A percentile compares a stretch with the other conserved stretches of the same genome.
These are phyloP conservation scores for Lucilia cuprina DNA, from an alignment of 1,140 invertebrate genomes.

Conservation along the genomic window DNA sequence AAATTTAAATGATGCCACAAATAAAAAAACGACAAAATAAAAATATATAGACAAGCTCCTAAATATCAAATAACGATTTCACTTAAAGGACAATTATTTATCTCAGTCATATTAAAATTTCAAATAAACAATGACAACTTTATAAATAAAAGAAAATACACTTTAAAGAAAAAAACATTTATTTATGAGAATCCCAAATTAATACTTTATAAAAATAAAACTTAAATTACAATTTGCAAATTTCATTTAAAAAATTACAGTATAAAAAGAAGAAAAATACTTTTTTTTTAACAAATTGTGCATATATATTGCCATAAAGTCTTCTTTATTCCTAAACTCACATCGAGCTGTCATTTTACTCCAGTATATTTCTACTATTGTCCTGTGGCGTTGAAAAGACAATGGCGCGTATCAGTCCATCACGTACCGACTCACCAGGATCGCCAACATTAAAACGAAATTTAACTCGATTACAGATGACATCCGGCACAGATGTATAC, in stretches of 20 bases:
- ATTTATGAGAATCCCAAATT: background rate
- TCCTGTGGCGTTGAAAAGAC: conserved; percentile 68
- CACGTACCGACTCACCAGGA: conserved; percentile 71
- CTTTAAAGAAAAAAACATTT: background rate
- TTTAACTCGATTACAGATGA: conserved; percentile 71
- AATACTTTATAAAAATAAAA: conserved; percentile 11
- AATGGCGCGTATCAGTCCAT: conserved; percentile 78
- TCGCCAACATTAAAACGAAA: conserved; percentile 78
- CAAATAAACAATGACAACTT: too few relatives aligned
- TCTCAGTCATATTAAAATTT: too few relatives aligned
- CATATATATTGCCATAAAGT: conserved; percentile 23
- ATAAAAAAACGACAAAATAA: too few relatives aligned
- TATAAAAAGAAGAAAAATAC: background rate
- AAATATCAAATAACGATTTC: too few relatives aligned
- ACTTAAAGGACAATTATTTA: too few relatives aligned
- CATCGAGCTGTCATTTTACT: conserved; percentile 38
- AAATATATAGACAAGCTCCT: too few relatives aligned
- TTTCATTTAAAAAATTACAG: background rate
- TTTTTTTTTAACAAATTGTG: conserved; percentile 31
- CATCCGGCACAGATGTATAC: conserved; percentile 69
- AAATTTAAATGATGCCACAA: background rate
- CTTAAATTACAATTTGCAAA: background rate
- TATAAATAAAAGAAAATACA: background rate
- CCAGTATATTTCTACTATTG: conserved; percentile 48
- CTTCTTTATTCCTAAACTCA: conserved; percentile 21